Conservation (phyloP, 1,140 invertebrate species). For the Pogonomyrmex barbatus region DNA sequence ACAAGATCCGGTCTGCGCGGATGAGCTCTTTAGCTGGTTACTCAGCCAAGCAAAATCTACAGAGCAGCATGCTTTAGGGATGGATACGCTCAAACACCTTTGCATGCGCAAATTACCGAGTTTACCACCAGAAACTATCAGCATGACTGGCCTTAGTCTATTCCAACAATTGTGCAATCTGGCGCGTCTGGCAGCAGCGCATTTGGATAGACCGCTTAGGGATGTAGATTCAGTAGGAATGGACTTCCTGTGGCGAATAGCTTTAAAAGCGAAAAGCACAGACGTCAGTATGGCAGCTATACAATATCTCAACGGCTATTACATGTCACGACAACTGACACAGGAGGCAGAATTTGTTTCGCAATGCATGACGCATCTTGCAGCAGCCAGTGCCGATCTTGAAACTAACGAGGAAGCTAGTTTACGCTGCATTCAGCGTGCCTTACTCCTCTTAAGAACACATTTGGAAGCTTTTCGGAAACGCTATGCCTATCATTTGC, state of each 20-base stretch:
- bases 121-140: constrained; percentile 94
- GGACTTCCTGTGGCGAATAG: constrained; percentile 97
- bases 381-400: constrained; percentile 91
- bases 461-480: constrained; percentile 96
- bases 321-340: constrained; percentile 95
- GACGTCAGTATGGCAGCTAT: constrained; percentile 98
- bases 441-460: constrained; percentile 94
- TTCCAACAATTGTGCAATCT: constrained; percentile 96
- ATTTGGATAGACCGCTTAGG: constrained; percentile 86
- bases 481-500: constrained; percentile 94
- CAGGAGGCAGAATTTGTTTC: constrained; percentile 96
- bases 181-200: constrained; percentile 90
- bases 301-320: constrained; percentile 96
- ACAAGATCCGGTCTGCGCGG: constrained; percentile 92
- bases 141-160: constrained; percentile 95
- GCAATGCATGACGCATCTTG: constrained; percentile 96
- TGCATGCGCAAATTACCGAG: constrained; percentile 96
- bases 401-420: constrained; percentile 91
- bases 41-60: constrained; percentile 95
- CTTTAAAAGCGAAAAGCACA: constrained; percentile 94
- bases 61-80: constrained; percentile 95
- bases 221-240: constrained; percentile 90
- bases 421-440: constrained; percentile 95
- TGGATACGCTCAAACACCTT: constrained; percentile 94
- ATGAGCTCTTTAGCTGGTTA: constrained; percentile 97